Evolutionary conservation across 1,140 invertebrate species (phyloP), one percentile per base, ranked within the genome.

Genomic region (Sinonovacula constricta): DNA sequence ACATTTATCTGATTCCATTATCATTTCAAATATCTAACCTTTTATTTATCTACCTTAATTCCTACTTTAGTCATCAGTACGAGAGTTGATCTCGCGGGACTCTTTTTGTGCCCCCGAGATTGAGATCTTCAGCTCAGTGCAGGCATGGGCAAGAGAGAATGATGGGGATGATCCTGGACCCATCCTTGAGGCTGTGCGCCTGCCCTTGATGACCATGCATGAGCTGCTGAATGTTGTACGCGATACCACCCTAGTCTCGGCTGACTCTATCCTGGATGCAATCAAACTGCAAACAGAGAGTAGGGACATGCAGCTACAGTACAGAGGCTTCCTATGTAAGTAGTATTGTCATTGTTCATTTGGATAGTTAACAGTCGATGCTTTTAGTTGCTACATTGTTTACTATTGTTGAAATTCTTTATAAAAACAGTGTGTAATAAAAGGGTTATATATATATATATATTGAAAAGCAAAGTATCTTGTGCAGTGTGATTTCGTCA

Each of bases 21-120:
- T n/a, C n/a, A n/a, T n/a, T n/a, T n/a, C n/a, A n/a, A n/a, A n/a
- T n/a, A n/a, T n/a, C n/a, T n/a, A n/a, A n/a, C n/a, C n/a, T n/a
- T n/a, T n/a, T n/a, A n/a, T 57, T 7, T 14, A 12, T 24, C 54
- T 60, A 15, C 18, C 33, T 45, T 74, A 57, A 59, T 79, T 82
- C 82, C 70, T 95, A 93, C 87, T 86, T 34, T 80, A 92, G 90
- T 81, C 80, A 45, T 90, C 92, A 15, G 82, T 93, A n/a, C 81
- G 84, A 56, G 95, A 96, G 87, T 92, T 99, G n/a, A 93, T 99
- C 45, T 93, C 94, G 60, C 92, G 97, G 63, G 96, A 99, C 91
- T 99, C 97, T 0, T 99, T 99, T 92, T 99, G 96, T 92, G 97
- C 96, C 0, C 94, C 95, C 3, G 98, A 99, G 92, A 95, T 98